Base-by-base conservation (phyloP, 1,140 invertebrate genomes). In the Megalonaias nervosa region DNA sequence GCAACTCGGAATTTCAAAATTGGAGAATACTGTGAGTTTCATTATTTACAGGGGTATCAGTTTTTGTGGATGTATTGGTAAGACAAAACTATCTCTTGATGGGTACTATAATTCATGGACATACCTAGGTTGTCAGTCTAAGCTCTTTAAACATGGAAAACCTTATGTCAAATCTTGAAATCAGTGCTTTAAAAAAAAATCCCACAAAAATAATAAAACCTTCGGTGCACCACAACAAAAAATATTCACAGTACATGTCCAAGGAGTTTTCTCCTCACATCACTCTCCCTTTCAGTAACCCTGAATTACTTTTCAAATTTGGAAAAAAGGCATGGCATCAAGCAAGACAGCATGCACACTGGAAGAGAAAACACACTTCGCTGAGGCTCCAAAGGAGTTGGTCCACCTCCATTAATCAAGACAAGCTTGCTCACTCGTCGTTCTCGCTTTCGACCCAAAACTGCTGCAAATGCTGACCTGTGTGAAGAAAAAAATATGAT, bases 381-480 rank as follows among this genome's bases (percentile, higher is more conserved):
- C 72, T 93, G 93, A 1, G 94, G 93, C 55, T 93, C 93, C 61
- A 95, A 91, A 26, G 94, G 93, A 15, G 93, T 94, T 31, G 95
- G 95, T 12, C 94, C 94, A 56, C 95, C 95, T 57, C 94, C 94
- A 88, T 93, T 94, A 74, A 95, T 93, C 70, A 95, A 85, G 23
- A 95, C 92, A 60, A 95, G 87, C 81, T 94, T 93, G 16, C 91
- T 90, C n/a, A 95, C 93, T 82, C 93, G 92, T 79, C 91, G 88
- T 19, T 93, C 91, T 83, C 94, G 92, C 73, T 93, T 92, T 79
- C 93, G 90, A 21, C 94, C 93, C 72, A 95, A 85, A 6, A 94
- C 93, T 21, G 94, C 92, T 11, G 93, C 94, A 84, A 95, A 93
- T 78, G 94, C 94, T 86, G 93, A 94, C 60, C 94, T 95, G 86